These are phyloP conservation scores for Papilio demoleus DNA, from an alignment of 2,888 invertebrate species.

Conservation along the genomic window DNA sequence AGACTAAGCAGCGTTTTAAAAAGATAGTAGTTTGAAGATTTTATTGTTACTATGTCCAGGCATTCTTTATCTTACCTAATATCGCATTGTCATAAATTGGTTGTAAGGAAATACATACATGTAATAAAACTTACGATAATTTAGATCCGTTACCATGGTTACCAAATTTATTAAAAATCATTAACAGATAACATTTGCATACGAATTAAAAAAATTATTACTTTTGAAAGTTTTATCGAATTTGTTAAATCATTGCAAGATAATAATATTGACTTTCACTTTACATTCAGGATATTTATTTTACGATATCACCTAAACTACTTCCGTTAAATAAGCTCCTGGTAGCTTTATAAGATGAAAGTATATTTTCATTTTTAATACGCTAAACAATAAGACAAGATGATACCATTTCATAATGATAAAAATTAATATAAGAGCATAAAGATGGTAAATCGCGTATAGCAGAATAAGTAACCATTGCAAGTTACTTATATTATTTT, in stretches of 20 bases:
- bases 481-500: not conserved
- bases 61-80: not conserved
- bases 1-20: not conserved
- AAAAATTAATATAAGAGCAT: too few species aligned
- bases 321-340: not conserved
- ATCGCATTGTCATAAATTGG: not conserved
- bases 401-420: too few species aligned
- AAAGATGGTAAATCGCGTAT: too few species aligned
- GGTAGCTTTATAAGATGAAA: not conserved
- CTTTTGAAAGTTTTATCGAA: constrained; percentile 69
- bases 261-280: constrained; percentile 70
- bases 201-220: constrained; percentile 13
- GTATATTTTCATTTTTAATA: too few species aligned
- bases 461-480: not conserved
- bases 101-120: not conserved
- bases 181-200: not conserved
- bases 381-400: too few species aligned
- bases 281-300: constrained; percentile 42
- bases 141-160: not conserved
- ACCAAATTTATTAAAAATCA: not conserved
- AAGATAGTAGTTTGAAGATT: not conserved
- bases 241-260: constrained; percentile 53
- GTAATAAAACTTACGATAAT: not conserved
- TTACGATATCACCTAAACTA: too few species aligned
- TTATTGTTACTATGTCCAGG: not conserved